Evolutionary conservation across 2,888 invertebrate genomes (phyloP), one percentile per base, ranked within the genome.

Genomic region (Linyphia triangularis): DNA sequence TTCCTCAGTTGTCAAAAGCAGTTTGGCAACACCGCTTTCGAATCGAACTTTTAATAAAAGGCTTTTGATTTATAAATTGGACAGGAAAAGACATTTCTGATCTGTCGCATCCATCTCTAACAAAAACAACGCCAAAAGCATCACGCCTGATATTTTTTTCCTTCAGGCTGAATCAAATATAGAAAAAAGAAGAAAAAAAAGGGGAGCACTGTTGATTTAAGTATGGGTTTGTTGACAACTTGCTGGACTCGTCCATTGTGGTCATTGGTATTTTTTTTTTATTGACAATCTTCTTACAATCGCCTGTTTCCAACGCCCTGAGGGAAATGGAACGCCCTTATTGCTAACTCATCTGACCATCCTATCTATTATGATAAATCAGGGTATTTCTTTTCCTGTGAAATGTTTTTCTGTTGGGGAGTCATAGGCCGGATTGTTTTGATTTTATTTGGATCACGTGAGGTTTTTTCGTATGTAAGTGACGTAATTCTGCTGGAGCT

Each of bases 171-270:
- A n/a, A n/a, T 13, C 51, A 16, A 51, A 13, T 40, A 40, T 40
- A 13, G 16, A 16, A n/a, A 51, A 51, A 51, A 9, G 13, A 16
- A 51, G n/a, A 51, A 7, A 51, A 16, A 43, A 70, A 75, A 69
- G 13, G 61, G 40, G 61, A 22, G 19, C 33, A 33, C 40, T 77
- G 75, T 77, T 77, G 75, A 33, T 77, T 77, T 77, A 77, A 67
- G 65, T 79, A 79, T 67, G 65, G 63, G 79, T 79, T n/a, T 67
- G 51, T 67, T 79, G 79, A 79, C 79, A 43, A 51, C 67, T 19
- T 67, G 79, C 37, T 40, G 61, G 40, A 37, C 19, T 37, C 28
- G 37, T 65, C 65, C 28, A 79, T 67, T 79, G 67, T 79, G 19
- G n/a, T 24, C n/a, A 51, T 5, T 16, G 16, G n/a, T n/a, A n/a